Base-by-base conservation (phyloP, 2,888 invertebrate species). In the Lutraria lutraria region DNA sequence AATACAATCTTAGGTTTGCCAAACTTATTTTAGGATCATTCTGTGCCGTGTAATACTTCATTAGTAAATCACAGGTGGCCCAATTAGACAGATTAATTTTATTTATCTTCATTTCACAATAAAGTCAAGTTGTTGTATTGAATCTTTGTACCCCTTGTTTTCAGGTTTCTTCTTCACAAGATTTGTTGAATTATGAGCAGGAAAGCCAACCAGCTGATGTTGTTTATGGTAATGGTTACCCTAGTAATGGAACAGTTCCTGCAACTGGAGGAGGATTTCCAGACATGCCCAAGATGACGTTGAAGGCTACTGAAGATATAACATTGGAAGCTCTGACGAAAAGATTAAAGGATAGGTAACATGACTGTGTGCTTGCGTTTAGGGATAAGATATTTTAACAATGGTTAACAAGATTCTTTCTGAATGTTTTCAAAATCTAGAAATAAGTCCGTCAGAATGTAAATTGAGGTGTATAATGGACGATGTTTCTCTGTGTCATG, bases 331-430 rank as follows among this genome's bases (percentile, higher is more conserved):
- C 92, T 29, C 94, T 97, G 87, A 95, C 95, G 88, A 96, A 96
- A 89, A 95, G 95, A 86, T 94, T 97, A 79, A 95, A 96, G 89
- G 97, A 97, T 83, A 97, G 97, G 97, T 97, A 95, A 90, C 60
- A 15, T 16, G n/a, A n/a, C n/a, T n/a, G 56, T 56, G 3, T 56
- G 3, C 56, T 56, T 56, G 56, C n/a, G n/a, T n/a, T n/a, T n/a
- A n/a, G n/a, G n/a, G n/a, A 56, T 16, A 56, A 43, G 8, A 43
- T 43, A 43, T 43, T 43, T 43, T 43, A 4, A 43, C 43, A 43
- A 43, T 43, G 43, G 43, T 43, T 43, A n/a, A 43, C 43, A 4
- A 4, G 43, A 43, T 43, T 43, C 8, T 43, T 4, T 4, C 43
- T 43, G 43, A 43, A 43, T 43, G 43, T 43, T 43, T 43, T 43